These are phyloP conservation scores for Ctenicera cuprea DNA, from an alignment of 2,888 invertebrate species.

Conservation along the genomic window DNA sequence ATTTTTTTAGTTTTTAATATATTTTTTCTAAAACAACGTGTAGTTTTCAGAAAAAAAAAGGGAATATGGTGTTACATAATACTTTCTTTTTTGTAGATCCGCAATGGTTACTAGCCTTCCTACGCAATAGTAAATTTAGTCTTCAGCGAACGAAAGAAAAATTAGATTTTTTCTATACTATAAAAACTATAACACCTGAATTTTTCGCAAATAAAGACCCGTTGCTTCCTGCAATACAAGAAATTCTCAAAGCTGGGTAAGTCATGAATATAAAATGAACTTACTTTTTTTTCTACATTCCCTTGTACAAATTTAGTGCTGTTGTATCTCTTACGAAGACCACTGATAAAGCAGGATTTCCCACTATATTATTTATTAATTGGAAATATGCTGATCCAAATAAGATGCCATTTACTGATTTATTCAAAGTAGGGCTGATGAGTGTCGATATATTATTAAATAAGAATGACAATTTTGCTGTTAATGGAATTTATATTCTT, in stretches of 20 bases:
- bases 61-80: no score
- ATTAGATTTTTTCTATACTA: slow-evolving; percentile 76
- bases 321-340: not conserved
- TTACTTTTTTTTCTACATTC: not conserved
- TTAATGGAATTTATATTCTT: slow-evolving; percentile 74
- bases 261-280: not conserved
- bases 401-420: slow-evolving; percentile 17
- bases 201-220: slow-evolving; percentile 70
- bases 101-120: slow-evolving; percentile 78
- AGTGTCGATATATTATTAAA: slow-evolving; percentile 75
- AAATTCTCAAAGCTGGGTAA: slow-evolving; percentile 71
- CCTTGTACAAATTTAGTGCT: not conserved
- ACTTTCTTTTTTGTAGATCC: slow-evolving; percentile 73
- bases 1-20: no score
- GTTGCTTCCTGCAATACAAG: slow-evolving; percentile 58
- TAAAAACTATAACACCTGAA: slow-evolving; percentile 75
- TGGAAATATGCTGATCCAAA: not conserved
- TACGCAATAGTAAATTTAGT: slow-evolving; percentile 80
- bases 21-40: no score
- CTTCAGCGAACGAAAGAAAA: slow-evolving; percentile 78
- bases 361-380: not conserved
- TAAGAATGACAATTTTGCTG: slow-evolving; percentile 76
- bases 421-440: slow-evolving; percentile 74
- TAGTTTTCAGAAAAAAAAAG: no score
- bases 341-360: not conserved